These are phyloP conservation scores for Calephelis virginiensis DNA, from an alignment of 1,140 invertebrate species.

Conservation along the genomic window DNA sequence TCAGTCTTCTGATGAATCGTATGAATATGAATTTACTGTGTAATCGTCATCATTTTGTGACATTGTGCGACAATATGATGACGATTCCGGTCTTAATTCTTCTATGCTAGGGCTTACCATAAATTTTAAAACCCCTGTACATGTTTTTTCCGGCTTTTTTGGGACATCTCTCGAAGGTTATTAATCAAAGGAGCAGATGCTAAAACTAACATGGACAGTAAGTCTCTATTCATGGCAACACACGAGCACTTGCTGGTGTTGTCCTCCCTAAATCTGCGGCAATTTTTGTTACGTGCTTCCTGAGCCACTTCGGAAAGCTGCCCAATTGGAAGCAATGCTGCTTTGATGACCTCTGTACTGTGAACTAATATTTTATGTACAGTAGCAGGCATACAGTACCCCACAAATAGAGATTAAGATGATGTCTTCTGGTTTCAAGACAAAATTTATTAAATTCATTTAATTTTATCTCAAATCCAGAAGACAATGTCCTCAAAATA, in stretches of 20 bases:
- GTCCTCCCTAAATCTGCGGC: not conserved
- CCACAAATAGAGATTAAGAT: not conserved
- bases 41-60: too few relatives aligned
- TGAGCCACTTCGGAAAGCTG: not conserved
- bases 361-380: not conserved
- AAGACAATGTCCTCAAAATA: conserved; percentile 14
- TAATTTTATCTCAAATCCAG: conserved; percentile 23
- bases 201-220: not conserved
- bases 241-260: too few relatives aligned
- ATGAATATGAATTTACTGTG: too few relatives aligned
- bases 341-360: too few relatives aligned
- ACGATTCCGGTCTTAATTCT: too few relatives aligned
- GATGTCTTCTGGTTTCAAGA: conserved; percentile 1
- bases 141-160: not conserved
- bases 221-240: too few relatives aligned
- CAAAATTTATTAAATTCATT: conserved; percentile 22
- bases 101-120: too few relatives aligned
- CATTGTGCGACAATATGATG: too few relatives aligned
- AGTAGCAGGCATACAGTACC: not conserved
- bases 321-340: not conserved
- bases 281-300: conserved; percentile 11
- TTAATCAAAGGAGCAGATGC: not conserved
- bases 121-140: not conserved
- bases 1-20: too few relatives aligned
- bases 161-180: not conserved